Percentiles rank a stretch among this genome's conserved stretches.
These are phyloP conservation scores for Diaperis boleti DNA, from an alignment of 2,888 invertebrate genomes.

Conservation along the genomic window DNA sequence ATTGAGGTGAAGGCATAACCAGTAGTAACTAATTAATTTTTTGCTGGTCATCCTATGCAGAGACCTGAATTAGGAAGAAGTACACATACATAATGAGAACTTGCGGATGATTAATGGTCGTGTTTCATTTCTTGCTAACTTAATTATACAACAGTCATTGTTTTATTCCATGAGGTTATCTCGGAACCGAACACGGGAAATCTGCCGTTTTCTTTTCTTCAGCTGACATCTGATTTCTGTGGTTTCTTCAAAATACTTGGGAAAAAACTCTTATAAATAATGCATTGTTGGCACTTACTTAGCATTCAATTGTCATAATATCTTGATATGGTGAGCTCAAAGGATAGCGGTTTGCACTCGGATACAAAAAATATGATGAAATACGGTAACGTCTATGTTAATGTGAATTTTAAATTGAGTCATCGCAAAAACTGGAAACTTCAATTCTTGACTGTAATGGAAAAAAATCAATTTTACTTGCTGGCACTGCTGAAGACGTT, in stretches of 20 bases:
- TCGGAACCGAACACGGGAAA: constrained; percentile 17
- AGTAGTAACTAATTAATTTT: constrained; percentile 33
- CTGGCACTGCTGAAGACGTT: constrained; percentile 2
- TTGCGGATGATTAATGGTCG: constrained; percentile 37
- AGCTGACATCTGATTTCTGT: constrained; percentile 17
- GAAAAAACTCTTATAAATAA: constrained; percentile 46
- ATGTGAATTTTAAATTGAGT: constrained; percentile 48
- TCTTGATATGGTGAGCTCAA: constrained; percentile 48
- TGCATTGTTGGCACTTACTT: constrained; percentile 44
- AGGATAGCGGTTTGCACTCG: constrained; percentile 36
- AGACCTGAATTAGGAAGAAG: constrained; percentile 33
- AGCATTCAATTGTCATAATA: constrained; percentile 49
- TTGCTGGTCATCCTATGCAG: constrained; percentile 21
- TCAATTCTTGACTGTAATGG: constrained; percentile 17
- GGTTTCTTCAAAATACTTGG: constrained; percentile 34
- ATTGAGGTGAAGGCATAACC: constrained; percentile 9
- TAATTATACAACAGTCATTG: constrained; percentile 39
- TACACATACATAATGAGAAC: constrained; percentile 37
- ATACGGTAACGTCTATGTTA: constrained; percentile 51
- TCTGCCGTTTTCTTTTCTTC: background rate
- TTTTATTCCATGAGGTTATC: constrained; percentile 31
- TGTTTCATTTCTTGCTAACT: constrained; percentile 39
- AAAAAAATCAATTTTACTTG: constrained; percentile 27
- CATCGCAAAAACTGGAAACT: constrained; percentile 44
- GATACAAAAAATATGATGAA: constrained; percentile 47